Conservation (phyloP, 2,888 invertebrate species). For the Bombylius discolor region DNA sequence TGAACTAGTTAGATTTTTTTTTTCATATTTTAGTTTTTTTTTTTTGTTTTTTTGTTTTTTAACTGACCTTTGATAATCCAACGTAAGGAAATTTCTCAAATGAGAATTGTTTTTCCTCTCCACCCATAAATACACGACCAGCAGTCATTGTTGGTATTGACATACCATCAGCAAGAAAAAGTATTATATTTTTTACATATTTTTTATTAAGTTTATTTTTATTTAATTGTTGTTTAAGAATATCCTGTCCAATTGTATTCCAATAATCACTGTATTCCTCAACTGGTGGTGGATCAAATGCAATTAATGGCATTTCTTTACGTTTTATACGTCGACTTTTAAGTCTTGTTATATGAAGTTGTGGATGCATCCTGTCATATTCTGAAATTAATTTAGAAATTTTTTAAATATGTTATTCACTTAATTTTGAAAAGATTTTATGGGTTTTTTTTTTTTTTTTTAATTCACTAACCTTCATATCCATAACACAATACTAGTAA, state of each 20-base stretch:
- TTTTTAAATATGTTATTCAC: not conserved
- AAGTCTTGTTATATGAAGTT: conserved; percentile 14
- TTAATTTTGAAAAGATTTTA: too few species aligned
- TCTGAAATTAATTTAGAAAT: not conserved
- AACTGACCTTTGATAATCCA: conserved; percentile 58
- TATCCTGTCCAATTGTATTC: conserved; percentile 37
- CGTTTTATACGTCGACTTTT: conserved; percentile 14
- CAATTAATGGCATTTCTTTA: conserved; percentile 29
- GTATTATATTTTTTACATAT: conserved; percentile 46
- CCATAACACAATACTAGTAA: too few species aligned
- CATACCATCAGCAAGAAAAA: conserved; percentile 77
- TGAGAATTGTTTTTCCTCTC: conserved; percentile 57
- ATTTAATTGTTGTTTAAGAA: conserved; percentile 31
- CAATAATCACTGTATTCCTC: conserved; percentile 36
- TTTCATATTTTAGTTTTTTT: not conserved
- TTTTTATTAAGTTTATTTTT: conserved; percentile 28
- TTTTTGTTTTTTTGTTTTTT: too few species aligned
- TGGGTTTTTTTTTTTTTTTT: too few species aligned
- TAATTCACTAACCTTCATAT: too few species aligned
- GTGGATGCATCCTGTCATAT: conserved; percentile 26
- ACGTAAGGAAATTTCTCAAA: conserved; percentile 67
- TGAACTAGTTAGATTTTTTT: too few species aligned
- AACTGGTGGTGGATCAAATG: conserved; percentile 23
- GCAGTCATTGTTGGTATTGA: conserved; percentile 71
- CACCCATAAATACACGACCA: conserved; percentile 62